Base-by-base conservation (phyloP, 2,888 invertebrate species). In the Leptinotarsa peninsularis region DNA sequence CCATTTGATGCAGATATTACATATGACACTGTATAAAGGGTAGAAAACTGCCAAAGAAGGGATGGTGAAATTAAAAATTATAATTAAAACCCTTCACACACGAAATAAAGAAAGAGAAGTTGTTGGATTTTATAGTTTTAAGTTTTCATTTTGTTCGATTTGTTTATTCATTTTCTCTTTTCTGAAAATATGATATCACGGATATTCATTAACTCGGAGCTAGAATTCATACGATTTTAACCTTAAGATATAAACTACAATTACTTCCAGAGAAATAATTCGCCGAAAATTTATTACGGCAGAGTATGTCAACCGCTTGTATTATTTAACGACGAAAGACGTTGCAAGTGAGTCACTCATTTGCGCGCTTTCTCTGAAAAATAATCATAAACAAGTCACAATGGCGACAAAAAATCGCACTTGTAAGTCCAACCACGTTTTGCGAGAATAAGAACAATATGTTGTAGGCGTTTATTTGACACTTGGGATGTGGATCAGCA, bases 291-390 rank as follows among this genome's bases (percentile, higher is more conserved):
- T 33, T 63, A n/a, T 5, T 33, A 33, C 18, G n/a, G 18, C 63
- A 33, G 33, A 17, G 13, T 18, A 14, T 63, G 7, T 43, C 63
- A 3, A n/a, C 33, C 7, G 17, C 18, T n/a, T 33, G 13, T 43
- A 43, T 43, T 43, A 63, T 63, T 63, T n/a, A 27, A 43, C 63
- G 33, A 4, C n/a, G 63, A 33, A 43, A 63, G 43, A 63, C 63
- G 10, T 4, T n/a, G 33, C 15, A 5, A 56, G 43, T 49, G 58
- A 70, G 17, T 58, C 43, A 70, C 49, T 21, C 43, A 58, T 52
- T 71, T 63, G 5, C n/a, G 50, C 27, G 63, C 66, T 71, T 71
- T 71, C 71, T 71, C 71, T 66, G 66, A 71, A 71, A 71, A 71
- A 71, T 66, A 50, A 43, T 71, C 63, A 50, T 71, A 63, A 71